A percentile compares a stretch with the other conserved stretches of the same genome.
phyloP scores from a whole-genome alignment of 2,888 invertebrate species.

The Eupithecia abbreviata region DNA sequence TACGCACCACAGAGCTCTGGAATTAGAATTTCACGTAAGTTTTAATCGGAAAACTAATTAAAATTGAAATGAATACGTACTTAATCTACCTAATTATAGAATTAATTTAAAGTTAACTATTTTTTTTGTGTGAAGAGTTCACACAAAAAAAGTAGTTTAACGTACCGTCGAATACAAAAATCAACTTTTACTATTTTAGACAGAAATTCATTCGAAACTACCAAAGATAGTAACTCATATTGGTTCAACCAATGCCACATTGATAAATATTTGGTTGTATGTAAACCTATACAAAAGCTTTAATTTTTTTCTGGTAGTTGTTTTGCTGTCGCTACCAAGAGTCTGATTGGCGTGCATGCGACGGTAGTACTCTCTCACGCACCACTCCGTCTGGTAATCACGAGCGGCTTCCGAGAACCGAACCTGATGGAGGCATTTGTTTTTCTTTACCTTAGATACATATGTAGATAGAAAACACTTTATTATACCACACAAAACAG shows the following conservation, averaged over 20 bases:
- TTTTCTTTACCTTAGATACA: background rate
- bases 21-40: too few relatives aligned
- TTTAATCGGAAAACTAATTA: too few relatives aligned
- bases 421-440: background rate
- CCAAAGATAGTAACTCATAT: background rate
- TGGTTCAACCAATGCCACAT: background rate
- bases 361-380: background rate
- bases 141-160: too few relatives aligned
- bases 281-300: background rate
- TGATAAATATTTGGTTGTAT: background rate
- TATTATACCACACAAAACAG: too few relatives aligned
- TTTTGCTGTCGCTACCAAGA: background rate
- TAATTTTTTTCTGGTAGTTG: background rate
- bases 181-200: too few relatives aligned
- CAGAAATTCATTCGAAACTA: background rate
- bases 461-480: too few relatives aligned
- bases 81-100: too few relatives aligned
- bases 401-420: background rate
- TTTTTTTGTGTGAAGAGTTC: too few relatives aligned
- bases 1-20: background rate
- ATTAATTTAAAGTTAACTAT: too few relatives aligned
- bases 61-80: too few relatives aligned
- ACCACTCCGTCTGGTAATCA: conserved; percentile 2
- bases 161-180: too few relatives aligned
- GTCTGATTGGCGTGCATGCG: conserved; percentile 11